These are phyloP conservation scores for Rhynchophorus ferrugineus DNA, from an alignment of 1,140 invertebrate species.

Conservation along the genomic window DNA sequence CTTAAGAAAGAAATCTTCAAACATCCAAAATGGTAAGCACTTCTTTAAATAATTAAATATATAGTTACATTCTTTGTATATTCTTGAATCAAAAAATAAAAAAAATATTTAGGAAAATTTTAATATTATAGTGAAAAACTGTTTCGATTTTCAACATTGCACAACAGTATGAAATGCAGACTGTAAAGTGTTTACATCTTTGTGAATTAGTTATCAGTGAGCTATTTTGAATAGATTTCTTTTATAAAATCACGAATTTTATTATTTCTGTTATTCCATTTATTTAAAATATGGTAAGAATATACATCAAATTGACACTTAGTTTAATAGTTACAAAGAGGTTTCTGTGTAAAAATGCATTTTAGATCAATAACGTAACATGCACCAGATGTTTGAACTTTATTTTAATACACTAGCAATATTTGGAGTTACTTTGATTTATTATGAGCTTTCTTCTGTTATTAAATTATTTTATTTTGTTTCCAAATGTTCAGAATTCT, in stretches of 20 bases:
- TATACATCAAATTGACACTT: too few species aligned
- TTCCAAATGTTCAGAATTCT: too few species aligned
- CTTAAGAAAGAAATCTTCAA: slow-evolving; percentile 62
- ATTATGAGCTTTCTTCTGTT: too few species aligned
- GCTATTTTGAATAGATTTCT: not conserved
- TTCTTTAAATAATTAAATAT: slow-evolving; percentile 36
- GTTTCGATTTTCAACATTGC: slow-evolving; percentile 30
- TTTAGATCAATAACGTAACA: slow-evolving; percentile 5
- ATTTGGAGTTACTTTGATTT: too few species aligned
- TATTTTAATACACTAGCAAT: too few species aligned
- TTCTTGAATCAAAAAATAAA: slow-evolving; percentile 20
- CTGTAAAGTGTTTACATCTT: slow-evolving; percentile 1
- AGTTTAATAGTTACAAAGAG: not conserved
- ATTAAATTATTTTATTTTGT: too few species aligned
- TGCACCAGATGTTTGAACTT: not conserved
- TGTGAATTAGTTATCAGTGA: not conserved
- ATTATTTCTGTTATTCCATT: not conserved
- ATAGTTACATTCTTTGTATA: slow-evolving; percentile 30
- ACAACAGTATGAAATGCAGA: slow-evolving; percentile 41
- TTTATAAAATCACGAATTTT: not conserved
- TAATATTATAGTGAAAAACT: slow-evolving; percentile 8
- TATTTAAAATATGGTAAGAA: not conserved
- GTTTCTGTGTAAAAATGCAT: not conserved
- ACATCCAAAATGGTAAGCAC: slow-evolving; percentile 81
- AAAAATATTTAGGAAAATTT: slow-evolving; percentile 35